Conservation (phyloP, 2,113 vertebrate genomes). For the Xenopus laevis region DNA sequence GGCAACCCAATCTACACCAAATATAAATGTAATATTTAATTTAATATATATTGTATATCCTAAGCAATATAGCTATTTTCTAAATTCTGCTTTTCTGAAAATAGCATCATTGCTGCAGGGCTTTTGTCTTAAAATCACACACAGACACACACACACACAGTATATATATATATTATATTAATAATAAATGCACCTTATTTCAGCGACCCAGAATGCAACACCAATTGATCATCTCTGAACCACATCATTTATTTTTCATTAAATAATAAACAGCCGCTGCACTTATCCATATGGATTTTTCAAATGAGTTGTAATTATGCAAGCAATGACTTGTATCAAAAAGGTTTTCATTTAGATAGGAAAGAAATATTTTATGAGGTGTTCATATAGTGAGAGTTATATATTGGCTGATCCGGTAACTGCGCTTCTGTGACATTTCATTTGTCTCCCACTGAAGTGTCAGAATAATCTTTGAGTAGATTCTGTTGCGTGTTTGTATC, state of each 20-base stretch:
- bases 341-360: conserved; percentile 10
- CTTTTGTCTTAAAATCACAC: no score
- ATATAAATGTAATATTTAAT: no score
- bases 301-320: conserved; percentile 20
- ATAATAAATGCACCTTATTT: no score
- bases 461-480: background rate
- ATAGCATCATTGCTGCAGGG: no score
- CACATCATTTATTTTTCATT: conserved; percentile 38
- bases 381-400: conserved; percentile 14
- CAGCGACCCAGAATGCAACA: background rate
- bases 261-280: conserved; percentile 24
- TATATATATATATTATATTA: no score
- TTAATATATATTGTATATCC: no score
- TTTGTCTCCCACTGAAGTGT: conserved; percentile 7
- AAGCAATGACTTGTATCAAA: conserved; percentile 16
- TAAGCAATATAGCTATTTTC: no score
- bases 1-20: no score
- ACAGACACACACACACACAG: no score
- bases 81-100: no score
- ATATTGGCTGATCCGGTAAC: conserved; percentile 2
- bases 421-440: background rate
- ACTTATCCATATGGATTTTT: conserved; percentile 4
- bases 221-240: conserved; percentile 8
- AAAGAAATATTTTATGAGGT: conserved; percentile 27
- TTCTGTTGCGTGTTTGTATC: background rate